A percentile compares a stretch with the other conserved stretches of the same genome.
These are phyloP conservation scores for Bursaphelenchus mucronatus DNA, from an alignment of 1,140 invertebrate species.

Conservation along the genomic window DNA sequence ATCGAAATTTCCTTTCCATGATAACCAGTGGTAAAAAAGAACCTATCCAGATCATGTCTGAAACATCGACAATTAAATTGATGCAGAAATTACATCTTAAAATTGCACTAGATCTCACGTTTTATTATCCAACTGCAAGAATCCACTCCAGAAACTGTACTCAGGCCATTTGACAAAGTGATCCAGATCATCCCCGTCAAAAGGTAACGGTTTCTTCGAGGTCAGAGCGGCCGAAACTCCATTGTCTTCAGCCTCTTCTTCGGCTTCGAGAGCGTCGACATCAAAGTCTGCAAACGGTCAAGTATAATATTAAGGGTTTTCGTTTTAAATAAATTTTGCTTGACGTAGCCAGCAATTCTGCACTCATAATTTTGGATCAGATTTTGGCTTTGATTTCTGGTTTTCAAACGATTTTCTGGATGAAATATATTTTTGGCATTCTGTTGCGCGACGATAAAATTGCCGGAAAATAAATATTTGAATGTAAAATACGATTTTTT, in stretches of 20 bases:
- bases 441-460: no score
- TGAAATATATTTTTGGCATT: no score
- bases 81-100: slow-evolving; percentile 1
- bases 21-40: slow-evolving; percentile 60
- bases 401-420: no score
- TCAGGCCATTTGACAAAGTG: slow-evolving; percentile 57
- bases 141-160: slow-evolving; percentile 53
- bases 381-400: no score
- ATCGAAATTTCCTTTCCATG: slow-evolving; percentile 54
- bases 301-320: no score
- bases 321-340: no score
- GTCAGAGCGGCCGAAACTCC: slow-evolving; percentile 17
- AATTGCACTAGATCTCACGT: slow-evolving; percentile 34
- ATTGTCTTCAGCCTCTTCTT: slow-evolving; percentile 27
- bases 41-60: slow-evolving; percentile 49
- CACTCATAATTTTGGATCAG: no score
- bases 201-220: slow-evolving; percentile 17
- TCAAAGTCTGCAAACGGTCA: slow-evolving; percentile 30
- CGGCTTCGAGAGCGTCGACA: slow-evolving; percentile 35
- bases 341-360: no score
- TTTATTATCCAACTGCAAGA: slow-evolving; percentile 50
- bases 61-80: slow-evolving; percentile 12
- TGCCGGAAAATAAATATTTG: no score
- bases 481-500: no score
- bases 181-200: slow-evolving; percentile 49